These are phyloP conservation scores for Cyaniris semiargus DNA, from an alignment of 2,888 invertebrate species.

Conservation along the genomic window DNA sequence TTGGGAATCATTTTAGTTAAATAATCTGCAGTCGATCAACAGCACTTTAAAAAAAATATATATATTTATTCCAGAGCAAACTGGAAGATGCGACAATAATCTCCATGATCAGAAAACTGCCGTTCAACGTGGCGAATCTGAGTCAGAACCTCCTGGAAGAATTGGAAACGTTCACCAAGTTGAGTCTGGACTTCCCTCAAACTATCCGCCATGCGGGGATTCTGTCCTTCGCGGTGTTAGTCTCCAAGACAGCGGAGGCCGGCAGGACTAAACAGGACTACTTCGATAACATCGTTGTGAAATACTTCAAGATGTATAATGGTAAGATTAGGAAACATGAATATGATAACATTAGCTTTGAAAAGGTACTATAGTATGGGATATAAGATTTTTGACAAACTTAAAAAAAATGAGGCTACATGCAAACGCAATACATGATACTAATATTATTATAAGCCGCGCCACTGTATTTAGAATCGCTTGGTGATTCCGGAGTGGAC, in stretches of 20 bases:
- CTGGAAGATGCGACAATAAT: constrained; percentile 83
- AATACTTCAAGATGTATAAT: constrained; percentile 85
- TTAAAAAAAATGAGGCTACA: background rate
- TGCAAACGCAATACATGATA: background rate
- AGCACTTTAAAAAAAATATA: no score
- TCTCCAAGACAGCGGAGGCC: constrained; percentile 82
- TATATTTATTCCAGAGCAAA: constrained; percentile 65
- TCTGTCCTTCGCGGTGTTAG: constrained; percentile 84
- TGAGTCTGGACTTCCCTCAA: constrained; percentile 61
- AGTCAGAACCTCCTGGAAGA: constrained; percentile 75
- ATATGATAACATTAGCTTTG: no score
- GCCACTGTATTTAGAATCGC: no score
- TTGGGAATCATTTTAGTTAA: no score
- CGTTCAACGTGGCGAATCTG: constrained; percentile 84
- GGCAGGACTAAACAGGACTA: constrained; percentile 80
- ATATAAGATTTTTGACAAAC: no score
- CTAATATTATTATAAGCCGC: no score
- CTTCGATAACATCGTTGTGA: constrained; percentile 85
- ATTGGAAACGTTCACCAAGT: constrained; percentile 74
- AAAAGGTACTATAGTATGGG: no score
- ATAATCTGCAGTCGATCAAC: no score
- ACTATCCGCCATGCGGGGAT: constrained; percentile 85
- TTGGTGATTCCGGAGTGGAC: no score
- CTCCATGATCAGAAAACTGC: constrained; percentile 84
- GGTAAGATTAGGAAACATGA: constrained; percentile 64